These are phyloP conservation scores for Hucho hucho DNA, from an alignment of 2,113 vertebrate genomes.

Conservation along the genomic window DNA sequence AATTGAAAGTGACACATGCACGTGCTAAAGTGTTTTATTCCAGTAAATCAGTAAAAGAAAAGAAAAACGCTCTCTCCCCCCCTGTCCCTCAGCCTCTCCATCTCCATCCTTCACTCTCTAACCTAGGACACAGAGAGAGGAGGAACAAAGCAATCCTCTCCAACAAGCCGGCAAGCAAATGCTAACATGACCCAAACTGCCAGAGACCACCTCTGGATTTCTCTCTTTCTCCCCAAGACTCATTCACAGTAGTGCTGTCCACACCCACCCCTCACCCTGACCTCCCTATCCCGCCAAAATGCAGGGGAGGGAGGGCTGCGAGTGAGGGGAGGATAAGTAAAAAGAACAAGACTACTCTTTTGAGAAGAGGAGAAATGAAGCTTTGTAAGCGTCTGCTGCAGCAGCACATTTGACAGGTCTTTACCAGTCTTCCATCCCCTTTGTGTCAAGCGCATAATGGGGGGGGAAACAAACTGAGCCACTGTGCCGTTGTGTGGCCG, in stretches of 20 bases:
- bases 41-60: not conserved
- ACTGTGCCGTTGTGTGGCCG: conserved; percentile 76
- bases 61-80: not conserved
- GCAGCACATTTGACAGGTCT: conserved; percentile 92
- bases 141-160: not conserved
- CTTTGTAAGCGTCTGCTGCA: conserved; percentile 84
- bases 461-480: conserved; percentile 90
- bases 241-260: conserved; percentile 51
- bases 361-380: conserved; percentile 55
- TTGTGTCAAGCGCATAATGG: conserved; percentile 92
- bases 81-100: conserved; percentile 10
- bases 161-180: conserved; percentile 90
- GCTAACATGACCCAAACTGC: conserved; percentile 83
- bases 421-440: conserved; percentile 84
- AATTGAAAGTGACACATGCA: not conserved
- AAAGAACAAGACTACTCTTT: conserved; percentile 68
- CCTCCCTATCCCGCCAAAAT: conserved; percentile 41
- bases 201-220: conserved; percentile 39
- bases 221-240: conserved; percentile 70
- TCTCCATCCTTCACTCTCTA: not conserved
- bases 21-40: not conserved
- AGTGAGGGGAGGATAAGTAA: conserved; percentile 64
- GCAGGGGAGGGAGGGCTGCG: conserved; percentile 31
- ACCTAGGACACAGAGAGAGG: conserved; percentile 40
- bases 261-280: conserved; percentile 31